Base-by-base conservation (phyloP, 2,797 vertebrate species). In the Echeneis naucrates region DNA sequence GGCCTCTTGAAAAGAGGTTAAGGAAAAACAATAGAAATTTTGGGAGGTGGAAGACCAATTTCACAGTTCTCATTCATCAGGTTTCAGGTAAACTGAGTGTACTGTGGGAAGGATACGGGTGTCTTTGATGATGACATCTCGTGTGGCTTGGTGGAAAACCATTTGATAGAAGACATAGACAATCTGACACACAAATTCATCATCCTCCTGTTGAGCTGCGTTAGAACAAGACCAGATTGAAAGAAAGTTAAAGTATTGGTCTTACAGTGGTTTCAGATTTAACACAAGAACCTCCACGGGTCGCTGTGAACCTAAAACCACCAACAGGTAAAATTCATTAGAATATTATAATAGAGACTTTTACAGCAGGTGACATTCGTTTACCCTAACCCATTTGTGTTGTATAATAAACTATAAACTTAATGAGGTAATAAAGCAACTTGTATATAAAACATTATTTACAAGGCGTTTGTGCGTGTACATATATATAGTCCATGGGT, bases 121-220 rank as follows among this genome's bases (percentile, higher is more conserved):
- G 85, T 99, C 97, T 88, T 98, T 98, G 89, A 98, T 97, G 88
- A 99, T 98, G 85, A 98, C 97, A 63, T 99, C 97, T 87, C 98
- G 95, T 0, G 97, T 99, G 48, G 97, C 97, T 90, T 99, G 97
- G 87, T 99, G 98, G 86, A 99, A 99, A 69, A 99, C 97, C 97
- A 99, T 98, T 91, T 99, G 97, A 88, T 99, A 99, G 93, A 99
- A 99, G 26, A 99, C 97, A 74, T 98, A 99, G 32, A 98, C 96
- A 50, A 99, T 99, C 90, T 99, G 98, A 92, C 97, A 99, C 52
- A 99, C 98, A 94, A 99, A 99, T 87, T 99, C 98, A 83, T 99
- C 98, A 23, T 99, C 97, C 88, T 99, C 97, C 86, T 99, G 98
- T 57, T 97, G 95, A 89, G 96, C 97, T 98, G 68, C 52, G 90